Base-by-base conservation (phyloP, 2,797 vertebrate genomes). In the Naso thynnoides region DNA sequence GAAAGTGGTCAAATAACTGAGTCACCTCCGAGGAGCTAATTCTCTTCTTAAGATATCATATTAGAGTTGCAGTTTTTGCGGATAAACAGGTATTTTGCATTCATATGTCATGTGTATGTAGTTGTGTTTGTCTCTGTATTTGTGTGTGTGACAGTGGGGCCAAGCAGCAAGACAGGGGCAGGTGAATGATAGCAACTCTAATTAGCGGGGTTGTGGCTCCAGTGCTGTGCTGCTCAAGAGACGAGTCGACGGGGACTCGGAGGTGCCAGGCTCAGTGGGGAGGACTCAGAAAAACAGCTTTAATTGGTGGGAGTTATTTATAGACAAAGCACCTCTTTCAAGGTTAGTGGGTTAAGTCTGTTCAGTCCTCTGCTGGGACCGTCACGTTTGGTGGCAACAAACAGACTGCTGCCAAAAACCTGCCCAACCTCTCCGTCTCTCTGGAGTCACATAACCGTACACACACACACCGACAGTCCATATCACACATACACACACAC, bases 271-370 rank as follows among this genome's bases (percentile, higher is more conserved):
- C 92, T 89, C 92, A 86, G 88, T 88, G 88, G 91, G 88, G 88
- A 92, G 84, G 83, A 86, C 84, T 83, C 86, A 86, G 91, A 93
- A 92, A 95, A 93, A 95, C 94, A 94, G 91, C 88, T 92, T 91
- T 94, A 94, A 94, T 94, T 94, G 94, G 91, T 87, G 71, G 54
- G 70, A 82, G 83, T 87, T 94, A 94, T 94, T 94, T 92, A 93
- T 94, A 94, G 93, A 91, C 82, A 79, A 87, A 85, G 78, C 76
- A 85, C 78, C 82, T 85, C 87, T 89, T 92, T 90, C 92, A 91
- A 92, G 92, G 93, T 93, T 93, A 92, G 89, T 90, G 83, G 92
- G 91, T 89, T 93, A 93, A 93, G 88, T 92, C 83, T 90, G 86
- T 66, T 87, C 86, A 78, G 82, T 81, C 81, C 87, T 93, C 89